Percentiles rank a stretch among this genome's conserved stretches.
Conservation (phyloP, 2,888 invertebrate genomes). For the Phengaris arion region DNA sequence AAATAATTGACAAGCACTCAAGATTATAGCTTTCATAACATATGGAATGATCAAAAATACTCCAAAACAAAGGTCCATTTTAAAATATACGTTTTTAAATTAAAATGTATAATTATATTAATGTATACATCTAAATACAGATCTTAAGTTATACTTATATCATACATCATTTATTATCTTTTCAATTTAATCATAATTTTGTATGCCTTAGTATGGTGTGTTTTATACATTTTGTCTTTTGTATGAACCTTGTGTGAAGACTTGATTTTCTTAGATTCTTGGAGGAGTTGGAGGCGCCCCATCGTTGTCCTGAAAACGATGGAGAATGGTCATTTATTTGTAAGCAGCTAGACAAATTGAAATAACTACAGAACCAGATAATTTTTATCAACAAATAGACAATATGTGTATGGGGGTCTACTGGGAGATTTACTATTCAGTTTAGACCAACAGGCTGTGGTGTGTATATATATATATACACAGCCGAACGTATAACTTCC, state of each 20-base stretch:
- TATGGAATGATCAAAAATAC: slow-evolving; percentile 18
- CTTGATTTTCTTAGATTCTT: slow-evolving; percentile 55
- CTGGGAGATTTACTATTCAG: no score
- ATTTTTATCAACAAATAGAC: no score
- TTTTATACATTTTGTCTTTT: slow-evolving; percentile 39
- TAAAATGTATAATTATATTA: slow-evolving; percentile 27
- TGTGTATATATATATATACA: no score
- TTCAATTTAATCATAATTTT: slow-evolving; percentile 40
- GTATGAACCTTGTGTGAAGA: slow-evolving; percentile 38
- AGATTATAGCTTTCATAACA: not conserved
- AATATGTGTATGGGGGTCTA: no score
- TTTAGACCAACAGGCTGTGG: no score
- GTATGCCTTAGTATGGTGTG: slow-evolving; percentile 33
- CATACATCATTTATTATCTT: slow-evolving; percentile 41
- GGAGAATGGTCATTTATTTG: not conserved
- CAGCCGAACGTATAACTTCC: no score
- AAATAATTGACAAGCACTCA: not conserved
- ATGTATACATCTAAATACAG: slow-evolving; percentile 38
- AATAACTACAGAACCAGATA: no score
- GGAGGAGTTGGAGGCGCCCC: slow-evolving; percentile 73
- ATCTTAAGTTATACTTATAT: slow-evolving; percentile 42
- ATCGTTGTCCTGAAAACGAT: slow-evolving; percentile 62
- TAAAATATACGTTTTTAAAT: not conserved
- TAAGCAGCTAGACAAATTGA: no score
- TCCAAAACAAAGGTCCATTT: not conserved